Conservation (phyloP, 2,888 invertebrate genomes). For the Plagodis pulveraria region DNA sequence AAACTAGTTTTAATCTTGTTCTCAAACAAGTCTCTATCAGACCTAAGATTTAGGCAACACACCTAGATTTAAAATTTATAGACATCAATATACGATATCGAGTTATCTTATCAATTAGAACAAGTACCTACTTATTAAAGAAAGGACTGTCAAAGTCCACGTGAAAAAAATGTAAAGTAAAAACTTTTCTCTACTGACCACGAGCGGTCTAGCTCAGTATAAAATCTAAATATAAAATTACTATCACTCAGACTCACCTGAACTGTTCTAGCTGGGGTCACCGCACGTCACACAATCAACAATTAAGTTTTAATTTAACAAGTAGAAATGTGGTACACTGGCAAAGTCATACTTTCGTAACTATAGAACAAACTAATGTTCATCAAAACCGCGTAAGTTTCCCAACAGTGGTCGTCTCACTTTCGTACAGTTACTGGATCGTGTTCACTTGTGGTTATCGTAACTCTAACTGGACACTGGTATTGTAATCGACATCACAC, state of each 20-base stretch:
- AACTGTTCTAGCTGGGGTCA: constrained; percentile 26
- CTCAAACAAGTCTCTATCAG: constrained; percentile 3
- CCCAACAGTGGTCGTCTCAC: constrained; percentile 71
- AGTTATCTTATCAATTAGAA: constrained; percentile 33
- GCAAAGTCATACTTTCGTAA: constrained; percentile 55
- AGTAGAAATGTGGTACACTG: constrained; percentile 40
- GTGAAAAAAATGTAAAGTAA: constrained; percentile 7
- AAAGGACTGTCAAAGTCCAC: constrained; percentile 29
- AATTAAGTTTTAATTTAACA: constrained; percentile 24
- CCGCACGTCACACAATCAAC: constrained; percentile 28
- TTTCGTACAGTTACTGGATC: constrained; percentile 75
- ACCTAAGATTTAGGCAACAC: constrained; percentile 12
- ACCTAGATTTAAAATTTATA: constrained; percentile 12
- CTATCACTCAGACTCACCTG: constrained; percentile 45
- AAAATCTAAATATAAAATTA: constrained; percentile 38
- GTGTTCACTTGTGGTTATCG: constrained; percentile 80
- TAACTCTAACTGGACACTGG: constrained; percentile 77
- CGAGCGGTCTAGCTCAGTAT: constrained; percentile 22
- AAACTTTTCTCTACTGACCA: constrained; percentile 26
- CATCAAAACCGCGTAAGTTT: constrained; percentile 75
- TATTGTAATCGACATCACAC: constrained; percentile 71
- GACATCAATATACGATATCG: constrained; percentile 11
- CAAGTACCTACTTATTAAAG: constrained; percentile 8
- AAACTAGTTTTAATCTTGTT: constrained; percentile 15
- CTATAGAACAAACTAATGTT: constrained; percentile 57